Conservation (phyloP, 1,140 invertebrate genomes). For the Microplitis mediator region DNA sequence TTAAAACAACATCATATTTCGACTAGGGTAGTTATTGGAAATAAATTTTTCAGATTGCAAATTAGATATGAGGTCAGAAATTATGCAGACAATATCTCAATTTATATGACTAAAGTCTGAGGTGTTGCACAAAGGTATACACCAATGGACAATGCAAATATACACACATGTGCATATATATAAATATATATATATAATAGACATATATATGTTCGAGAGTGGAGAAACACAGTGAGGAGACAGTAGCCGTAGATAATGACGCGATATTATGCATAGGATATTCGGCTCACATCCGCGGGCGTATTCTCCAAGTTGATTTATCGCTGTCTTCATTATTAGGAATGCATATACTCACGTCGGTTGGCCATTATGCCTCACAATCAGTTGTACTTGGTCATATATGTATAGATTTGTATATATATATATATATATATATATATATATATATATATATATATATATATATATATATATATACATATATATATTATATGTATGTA, state of each 20-base stretch:
- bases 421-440: too few relatives aligned
- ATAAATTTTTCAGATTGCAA: too few relatives aligned
- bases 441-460: too few relatives aligned
- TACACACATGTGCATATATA: neutral
- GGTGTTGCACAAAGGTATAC: neutral
- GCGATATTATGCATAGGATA: constrained; percentile 63
- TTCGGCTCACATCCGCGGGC: constrained; percentile 62
- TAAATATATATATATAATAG: neutral
- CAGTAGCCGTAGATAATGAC: constrained; percentile 54
- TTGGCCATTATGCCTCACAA: constrained; percentile 52
- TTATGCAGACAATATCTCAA: neutral
- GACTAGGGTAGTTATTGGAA: too few relatives aligned
- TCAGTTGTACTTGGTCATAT: too few relatives aligned
- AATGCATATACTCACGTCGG: constrained; percentile 55
- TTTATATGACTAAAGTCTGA: neutral
- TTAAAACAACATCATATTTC: too few relatives aligned
- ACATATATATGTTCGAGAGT: neutral
- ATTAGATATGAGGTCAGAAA: too few relatives aligned
- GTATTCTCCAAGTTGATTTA: constrained; percentile 64
- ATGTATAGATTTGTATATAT: too few relatives aligned
- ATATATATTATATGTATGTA: too few relatives aligned
- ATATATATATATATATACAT: too few relatives aligned
- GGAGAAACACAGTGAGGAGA: neutral
- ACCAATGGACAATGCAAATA: neutral
- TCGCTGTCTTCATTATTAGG: constrained; percentile 65